Conservation (phyloP, 2,888 invertebrate species). For the Thumatha senex region DNA sequence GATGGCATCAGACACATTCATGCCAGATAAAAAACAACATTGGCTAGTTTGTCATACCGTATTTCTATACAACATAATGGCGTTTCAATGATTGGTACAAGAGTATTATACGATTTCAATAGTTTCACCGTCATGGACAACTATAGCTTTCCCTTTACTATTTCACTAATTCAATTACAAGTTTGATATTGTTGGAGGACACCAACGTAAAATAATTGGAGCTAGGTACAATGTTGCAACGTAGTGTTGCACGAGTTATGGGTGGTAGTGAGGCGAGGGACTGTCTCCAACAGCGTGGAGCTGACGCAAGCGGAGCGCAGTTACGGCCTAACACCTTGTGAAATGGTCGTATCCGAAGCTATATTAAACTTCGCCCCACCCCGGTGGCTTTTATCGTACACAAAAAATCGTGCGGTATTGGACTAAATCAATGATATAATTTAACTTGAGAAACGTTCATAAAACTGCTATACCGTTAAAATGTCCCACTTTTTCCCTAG, state of each 20-base stretch:
- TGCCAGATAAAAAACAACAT: too few species aligned
- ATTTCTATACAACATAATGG: not conserved
- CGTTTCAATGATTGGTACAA: slow-evolving; percentile 5
- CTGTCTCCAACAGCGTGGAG: slow-evolving; percentile 43
- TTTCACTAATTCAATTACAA: slow-evolving; percentile 55
- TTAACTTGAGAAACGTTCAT: slow-evolving; percentile 30
- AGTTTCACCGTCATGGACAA: slow-evolving; percentile 44
- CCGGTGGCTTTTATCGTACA: slow-evolving; percentile 69
- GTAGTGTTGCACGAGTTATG: slow-evolving; percentile 61
- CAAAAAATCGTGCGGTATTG: slow-evolving; percentile 61
- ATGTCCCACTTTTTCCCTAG: slow-evolving; percentile 53
- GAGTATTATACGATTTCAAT: slow-evolving; percentile 20
- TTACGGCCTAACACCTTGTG: slow-evolving; percentile 74
- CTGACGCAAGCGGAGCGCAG: slow-evolving; percentile 71
- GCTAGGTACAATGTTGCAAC: slow-evolving; percentile 61
- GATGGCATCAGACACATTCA: too few species aligned
- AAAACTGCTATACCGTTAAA: slow-evolving; percentile 55
- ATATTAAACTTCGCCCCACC: slow-evolving; percentile 75
- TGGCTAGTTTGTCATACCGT: not conserved
- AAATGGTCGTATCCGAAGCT: slow-evolving; percentile 80
- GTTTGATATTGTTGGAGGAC: slow-evolving; percentile 54
- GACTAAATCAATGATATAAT: slow-evolving; percentile 33
- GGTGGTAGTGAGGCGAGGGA: slow-evolving; percentile 43
- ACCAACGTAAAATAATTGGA: slow-evolving; percentile 62
- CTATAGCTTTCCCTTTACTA: slow-evolving; percentile 44